Base-by-base conservation (phyloP, 1,140 invertebrate genomes). In the Drosophila ambigua region DNA sequence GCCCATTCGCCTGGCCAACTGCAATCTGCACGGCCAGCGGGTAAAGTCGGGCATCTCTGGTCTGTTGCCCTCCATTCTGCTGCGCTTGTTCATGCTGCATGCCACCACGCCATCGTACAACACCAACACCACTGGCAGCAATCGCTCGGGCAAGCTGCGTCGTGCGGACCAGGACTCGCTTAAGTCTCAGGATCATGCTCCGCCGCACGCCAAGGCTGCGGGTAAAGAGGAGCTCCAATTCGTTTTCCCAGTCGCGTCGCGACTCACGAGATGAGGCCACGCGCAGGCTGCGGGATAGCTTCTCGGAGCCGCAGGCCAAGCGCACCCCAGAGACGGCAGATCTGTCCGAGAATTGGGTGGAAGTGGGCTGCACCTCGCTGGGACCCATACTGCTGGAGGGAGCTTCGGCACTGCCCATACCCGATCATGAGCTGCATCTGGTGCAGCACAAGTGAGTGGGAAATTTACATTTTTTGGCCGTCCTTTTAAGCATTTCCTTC, bases 371-470 rank as follows among this genome's bases (percentile, higher is more conserved):
- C n/a, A 93, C 98, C 0, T 95, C 96, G 13, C 93, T 99, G 54
- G 98, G 98, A 3, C 97, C 98, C 11, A 93, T 99, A 23, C 94
- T 97, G 71, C 93, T 99, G n/a, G 98, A 99, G 93, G 96, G 97
- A n/a, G 97, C 97, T 0, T 96, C 97, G 49, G 97, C 96, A 0
- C 84, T 96, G 31, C 95, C 96, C 2, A 94, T 94, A 59, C 95
- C 95, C 39, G 95, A 96, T 66, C 95, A 95, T 77, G 95, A 96
- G 92, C 87, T 96, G 50, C 95, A 96, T 91, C 82, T 95, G 13
- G 94, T 96, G n/a, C 96, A 97, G 90, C 95, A 96, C 75, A 96
- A 96, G 91, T 94, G 92, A 83, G 79, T 49, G 1, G 20, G 24
- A 1, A 2, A 1, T 9, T 1, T 0, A 24, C 35, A 45, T 5